phyloP scores from a whole-genome alignment of 2,797 vertebrate species.

The Ctenochaetus hawaiiensis region DNA sequence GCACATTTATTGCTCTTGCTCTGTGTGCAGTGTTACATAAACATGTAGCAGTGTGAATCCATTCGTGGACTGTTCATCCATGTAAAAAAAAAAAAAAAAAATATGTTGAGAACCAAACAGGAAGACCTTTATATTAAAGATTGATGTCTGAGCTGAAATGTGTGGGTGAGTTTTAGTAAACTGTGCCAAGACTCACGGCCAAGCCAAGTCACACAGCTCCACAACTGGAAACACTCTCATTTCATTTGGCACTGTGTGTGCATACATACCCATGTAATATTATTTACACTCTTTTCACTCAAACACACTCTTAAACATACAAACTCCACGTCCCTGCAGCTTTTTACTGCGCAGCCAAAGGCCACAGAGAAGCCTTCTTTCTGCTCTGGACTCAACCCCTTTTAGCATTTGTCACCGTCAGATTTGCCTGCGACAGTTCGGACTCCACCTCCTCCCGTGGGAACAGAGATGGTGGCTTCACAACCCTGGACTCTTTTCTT shows the following conservation, averaged over 20 bases:
- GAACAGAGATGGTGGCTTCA: conserved; percentile 16
- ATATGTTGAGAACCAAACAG: conserved; percentile 26
- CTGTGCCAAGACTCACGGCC: conserved; percentile 14
- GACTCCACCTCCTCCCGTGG: conserved; percentile 29
- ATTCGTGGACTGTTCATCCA: neutral
- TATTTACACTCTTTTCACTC: conserved; percentile 33
- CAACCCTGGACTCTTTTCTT: neutral
- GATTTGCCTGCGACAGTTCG: conserved; percentile 16
- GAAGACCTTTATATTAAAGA: neutral
- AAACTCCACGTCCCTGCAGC: conserved; percentile 29
- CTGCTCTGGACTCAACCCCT: neutral
- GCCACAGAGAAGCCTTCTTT: neutral
- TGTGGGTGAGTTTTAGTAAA: conserved; percentile 28
- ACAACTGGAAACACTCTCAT: conserved; percentile 19
- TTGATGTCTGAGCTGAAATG: conserved; percentile 13
- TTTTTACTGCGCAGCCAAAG: conserved; percentile 28
- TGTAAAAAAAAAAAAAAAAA: neutral
- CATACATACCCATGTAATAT: conserved; percentile 24
- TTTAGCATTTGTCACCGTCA: neutral
- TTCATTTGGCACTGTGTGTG: conserved; percentile 55
- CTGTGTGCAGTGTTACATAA: conserved; percentile 48
- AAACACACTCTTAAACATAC: conserved; percentile 26
- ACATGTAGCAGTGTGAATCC: conserved; percentile 26
- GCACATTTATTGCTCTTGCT: conserved; percentile 68
- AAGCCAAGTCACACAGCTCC: conserved; percentile 3